A percentile compares a stretch with the other conserved stretches of the same genome.
Evolutionary conservation across 1,140 invertebrate genomes (phyloP).

Genomic region (Brachionus asplanchnoidis): DNA sequence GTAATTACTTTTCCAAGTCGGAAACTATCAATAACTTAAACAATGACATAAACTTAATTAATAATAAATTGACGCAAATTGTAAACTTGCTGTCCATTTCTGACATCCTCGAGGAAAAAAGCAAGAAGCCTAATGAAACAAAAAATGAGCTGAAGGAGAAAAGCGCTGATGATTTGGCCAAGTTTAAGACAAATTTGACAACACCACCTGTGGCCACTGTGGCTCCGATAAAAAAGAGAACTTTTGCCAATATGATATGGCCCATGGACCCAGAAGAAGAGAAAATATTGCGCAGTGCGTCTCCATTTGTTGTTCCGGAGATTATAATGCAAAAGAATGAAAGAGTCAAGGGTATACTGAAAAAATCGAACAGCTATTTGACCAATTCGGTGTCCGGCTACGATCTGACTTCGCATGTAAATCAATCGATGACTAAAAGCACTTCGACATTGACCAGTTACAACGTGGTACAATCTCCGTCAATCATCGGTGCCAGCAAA

Average conservation of each 20-base stretch:
- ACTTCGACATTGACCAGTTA: background rate
- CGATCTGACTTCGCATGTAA: background rate
- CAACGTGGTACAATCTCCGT: background rate
- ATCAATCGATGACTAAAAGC: background rate
- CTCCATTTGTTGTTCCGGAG: slow-evolving; percentile 21
- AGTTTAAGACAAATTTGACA: background rate
- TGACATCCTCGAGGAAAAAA: background rate
- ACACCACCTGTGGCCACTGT: background rate
- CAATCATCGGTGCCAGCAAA: background rate
- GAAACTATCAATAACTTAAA: background rate
- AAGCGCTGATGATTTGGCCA: background rate
- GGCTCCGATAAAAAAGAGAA: background rate
- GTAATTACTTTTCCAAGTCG: background rate
- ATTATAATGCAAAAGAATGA: slow-evolving; percentile 14
- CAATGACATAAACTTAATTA: slow-evolving; percentile 4
- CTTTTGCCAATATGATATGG: slow-evolving; percentile 39
- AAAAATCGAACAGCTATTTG: background rate
- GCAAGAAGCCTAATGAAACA: background rate
- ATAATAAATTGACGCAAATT: slow-evolving; percentile 9
- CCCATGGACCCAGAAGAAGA: slow-evolving; percentile 41
- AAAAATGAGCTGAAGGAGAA: background rate
- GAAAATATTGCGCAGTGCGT: slow-evolving; percentile 25
- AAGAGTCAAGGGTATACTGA: slow-evolving; percentile 25
- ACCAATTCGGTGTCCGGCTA: background rate
- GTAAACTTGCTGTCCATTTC: slow-evolving; percentile 5